Conservation (phyloP, 2,113 vertebrate species). For the Phodopus roborovskii region DNA sequence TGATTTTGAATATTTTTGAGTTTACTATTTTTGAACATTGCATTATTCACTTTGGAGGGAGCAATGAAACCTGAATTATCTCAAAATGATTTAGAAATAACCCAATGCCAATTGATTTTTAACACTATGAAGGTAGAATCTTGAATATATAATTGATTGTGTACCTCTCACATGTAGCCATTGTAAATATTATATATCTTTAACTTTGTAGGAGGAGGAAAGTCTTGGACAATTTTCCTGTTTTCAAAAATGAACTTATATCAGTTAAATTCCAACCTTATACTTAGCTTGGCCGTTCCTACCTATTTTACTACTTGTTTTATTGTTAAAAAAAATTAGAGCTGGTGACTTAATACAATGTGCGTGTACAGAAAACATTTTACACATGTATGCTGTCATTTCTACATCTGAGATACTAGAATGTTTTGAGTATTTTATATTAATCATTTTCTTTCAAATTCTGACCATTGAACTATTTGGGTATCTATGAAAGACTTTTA, state of each 20-base stretch:
- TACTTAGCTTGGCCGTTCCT: fast-evolving
- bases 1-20: conserved; percentile 5
- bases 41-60: background rate
- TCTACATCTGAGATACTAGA: background rate
- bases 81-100: background rate
- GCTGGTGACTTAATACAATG: background rate
- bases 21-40: background rate
- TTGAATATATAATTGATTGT: background rate
- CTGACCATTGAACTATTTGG: background rate
- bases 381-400: background rate
- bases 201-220: background rate
- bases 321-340: background rate
- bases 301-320: background rate
- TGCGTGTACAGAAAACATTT: background rate
- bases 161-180: background rate
- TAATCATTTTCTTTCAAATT: background rate
- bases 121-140: background rate
- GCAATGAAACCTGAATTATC: background rate
- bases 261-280: background rate
- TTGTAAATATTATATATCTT: background rate
- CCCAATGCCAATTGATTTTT: background rate
- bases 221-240: background rate
- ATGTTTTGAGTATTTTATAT: background rate
- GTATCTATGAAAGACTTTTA: background rate
- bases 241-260: background rate